These are phyloP conservation scores for Cyrtorhinus lividipennis DNA, from an alignment of 1,140 invertebrate species.

Conservation along the genomic window DNA sequence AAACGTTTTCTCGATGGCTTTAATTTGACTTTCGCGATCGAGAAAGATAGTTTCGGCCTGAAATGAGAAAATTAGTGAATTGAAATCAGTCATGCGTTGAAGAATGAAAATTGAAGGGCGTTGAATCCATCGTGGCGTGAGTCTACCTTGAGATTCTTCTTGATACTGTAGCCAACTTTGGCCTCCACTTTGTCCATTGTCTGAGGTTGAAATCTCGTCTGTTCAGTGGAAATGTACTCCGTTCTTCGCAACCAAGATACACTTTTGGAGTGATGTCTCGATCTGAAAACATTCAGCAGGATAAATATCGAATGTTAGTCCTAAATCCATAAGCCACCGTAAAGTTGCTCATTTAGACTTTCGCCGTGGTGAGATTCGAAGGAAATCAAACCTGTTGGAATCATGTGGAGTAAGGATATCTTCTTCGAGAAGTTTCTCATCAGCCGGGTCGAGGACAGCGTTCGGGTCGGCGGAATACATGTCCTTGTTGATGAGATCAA, in stretches of 20 bases:
- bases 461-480: conserved; percentile 70
- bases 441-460: conserved; percentile 63
- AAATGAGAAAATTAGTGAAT: conserved; percentile 21
- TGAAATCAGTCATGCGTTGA: too few relatives aligned
- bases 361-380: not conserved
- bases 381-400: conserved; percentile 45
- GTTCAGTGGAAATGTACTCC: conserved; percentile 98
- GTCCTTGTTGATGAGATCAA: conserved; percentile 90
- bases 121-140: too few relatives aligned
- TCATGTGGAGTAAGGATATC: conserved; percentile 76
- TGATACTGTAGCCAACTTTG: conserved; percentile 95
- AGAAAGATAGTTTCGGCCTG: conserved; percentile 86
- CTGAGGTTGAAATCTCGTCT: conserved; percentile 89
- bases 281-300: conserved; percentile 35
- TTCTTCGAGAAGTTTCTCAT: conserved; percentile 87
- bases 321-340: too few relatives aligned
- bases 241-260: conserved; percentile 95
- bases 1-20: conserved; percentile 96
- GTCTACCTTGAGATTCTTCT: conserved; percentile 69
- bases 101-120: too few relatives aligned
- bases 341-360: too few relatives aligned
- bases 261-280: conserved; percentile 78
- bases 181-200: conserved; percentile 94
- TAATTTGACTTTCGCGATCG: conserved; percentile 94
- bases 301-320: too few relatives aligned